These are phyloP conservation scores for Nothoprocta perdicaria DNA, from an alignment of 2,113 vertebrate species.

Conservation along the genomic window DNA sequence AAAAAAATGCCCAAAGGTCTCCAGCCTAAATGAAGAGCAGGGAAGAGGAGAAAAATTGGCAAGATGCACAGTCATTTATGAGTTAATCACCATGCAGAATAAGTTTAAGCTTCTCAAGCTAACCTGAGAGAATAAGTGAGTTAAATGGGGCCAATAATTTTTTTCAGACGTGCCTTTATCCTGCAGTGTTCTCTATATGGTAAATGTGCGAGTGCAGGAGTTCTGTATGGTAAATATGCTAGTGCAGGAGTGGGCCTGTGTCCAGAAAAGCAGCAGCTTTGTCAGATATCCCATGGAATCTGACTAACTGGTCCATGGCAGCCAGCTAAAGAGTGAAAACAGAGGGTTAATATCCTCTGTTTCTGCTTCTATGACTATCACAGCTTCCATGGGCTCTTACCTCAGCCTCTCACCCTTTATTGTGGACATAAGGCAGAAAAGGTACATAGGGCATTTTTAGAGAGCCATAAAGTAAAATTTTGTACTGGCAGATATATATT, in stretches of 20 bases:
- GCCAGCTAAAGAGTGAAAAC: background rate
- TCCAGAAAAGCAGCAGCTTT: slow-evolving; percentile 15
- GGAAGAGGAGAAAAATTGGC: slow-evolving; percentile 27
- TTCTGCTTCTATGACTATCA: slow-evolving; percentile 64
- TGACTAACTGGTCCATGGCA: background rate
- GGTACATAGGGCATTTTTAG: slow-evolving; percentile 33
- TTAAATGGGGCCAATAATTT: background rate
- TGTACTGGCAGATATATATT: slow-evolving; percentile 19
- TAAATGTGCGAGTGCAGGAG: no score
- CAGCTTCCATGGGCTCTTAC: slow-evolving; percentile 61
- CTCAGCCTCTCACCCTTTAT: slow-evolving; percentile 33
- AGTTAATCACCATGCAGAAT: background rate
- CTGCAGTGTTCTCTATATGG: background rate
- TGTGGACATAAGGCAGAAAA: slow-evolving; percentile 34
- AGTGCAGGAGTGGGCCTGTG: slow-evolving; percentile 24
- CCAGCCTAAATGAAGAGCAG: slow-evolving; percentile 24
- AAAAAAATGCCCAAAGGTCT: background rate
- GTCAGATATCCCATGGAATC: slow-evolving; percentile 1
- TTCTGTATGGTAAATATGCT: background rate
- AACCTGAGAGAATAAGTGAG: background rate
- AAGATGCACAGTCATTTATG: background rate
- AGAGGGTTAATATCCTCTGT: slow-evolving; percentile 44
- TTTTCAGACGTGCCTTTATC: background rate
- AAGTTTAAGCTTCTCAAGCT: slow-evolving; percentile 1
- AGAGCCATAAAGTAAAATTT: slow-evolving; percentile 25